These are phyloP conservation scores for Acanthosoma haemorrhoidale DNA, from an alignment of 2,888 invertebrate genomes.

Conservation along the genomic window DNA sequence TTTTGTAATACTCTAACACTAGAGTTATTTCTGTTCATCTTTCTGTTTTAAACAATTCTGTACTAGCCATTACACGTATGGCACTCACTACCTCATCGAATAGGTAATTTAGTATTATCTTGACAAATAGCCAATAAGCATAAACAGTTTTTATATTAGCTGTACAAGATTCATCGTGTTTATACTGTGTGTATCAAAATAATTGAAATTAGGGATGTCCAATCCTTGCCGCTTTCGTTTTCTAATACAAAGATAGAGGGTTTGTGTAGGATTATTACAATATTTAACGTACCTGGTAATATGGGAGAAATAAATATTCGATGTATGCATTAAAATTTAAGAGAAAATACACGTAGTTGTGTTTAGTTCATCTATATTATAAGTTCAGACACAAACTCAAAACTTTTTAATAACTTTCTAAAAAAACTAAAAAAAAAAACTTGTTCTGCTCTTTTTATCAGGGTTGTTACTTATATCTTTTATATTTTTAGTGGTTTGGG, in stretches of 20 bases:
- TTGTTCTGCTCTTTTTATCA: conserved; percentile 23
- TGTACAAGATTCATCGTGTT: conserved; percentile 16
- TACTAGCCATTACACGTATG: too few species aligned
- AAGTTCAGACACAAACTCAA: not conserved
- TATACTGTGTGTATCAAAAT: conserved; percentile 10
- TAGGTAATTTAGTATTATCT: conserved; percentile 24
- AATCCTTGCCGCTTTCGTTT: not conserved
- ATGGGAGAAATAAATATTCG: conserved; percentile 21
- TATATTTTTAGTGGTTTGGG: conserved; percentile 19
- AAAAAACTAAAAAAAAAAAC: not conserved
- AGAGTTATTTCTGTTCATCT: not conserved
- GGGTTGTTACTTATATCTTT: conserved; percentile 23
- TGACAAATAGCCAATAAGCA: conserved; percentile 1
- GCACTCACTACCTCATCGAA: conserved; percentile 29
- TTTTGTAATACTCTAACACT: not conserved
- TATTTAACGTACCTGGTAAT: conserved; percentile 26
- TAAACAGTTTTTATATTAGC: conserved; percentile 14
- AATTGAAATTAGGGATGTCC: not conserved
- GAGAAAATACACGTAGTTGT: not conserved
- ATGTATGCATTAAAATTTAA: not conserved
- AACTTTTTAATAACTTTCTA: not conserved
- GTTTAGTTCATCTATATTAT: conserved; percentile 3
- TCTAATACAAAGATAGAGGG: not conserved
- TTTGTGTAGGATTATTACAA: not conserved
- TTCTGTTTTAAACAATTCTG: not conserved